Percentiles rank a stretch among this genome's conserved stretches.
These are phyloP conservation scores for Parnassius mnemosyne DNA, from an alignment of 2,888 invertebrate genomes.

Conservation along the genomic window DNA sequence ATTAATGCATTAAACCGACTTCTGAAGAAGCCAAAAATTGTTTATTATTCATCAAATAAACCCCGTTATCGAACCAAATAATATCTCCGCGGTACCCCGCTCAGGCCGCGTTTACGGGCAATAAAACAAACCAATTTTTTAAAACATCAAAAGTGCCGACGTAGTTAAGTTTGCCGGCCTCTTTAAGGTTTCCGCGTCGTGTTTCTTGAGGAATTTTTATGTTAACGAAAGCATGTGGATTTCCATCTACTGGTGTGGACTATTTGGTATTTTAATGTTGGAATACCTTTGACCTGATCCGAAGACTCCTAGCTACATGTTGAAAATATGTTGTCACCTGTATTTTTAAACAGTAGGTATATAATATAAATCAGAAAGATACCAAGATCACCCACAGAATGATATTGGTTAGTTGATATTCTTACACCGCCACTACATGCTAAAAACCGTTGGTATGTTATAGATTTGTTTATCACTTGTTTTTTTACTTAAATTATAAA, in stretches of 20 bases:
- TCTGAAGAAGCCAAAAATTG: conserved; percentile 40
- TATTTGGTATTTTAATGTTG: conserved; percentile 19
- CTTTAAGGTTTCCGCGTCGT: conserved; percentile 34
- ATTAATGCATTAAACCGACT: conserved; percentile 31
- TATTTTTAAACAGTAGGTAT: no score
- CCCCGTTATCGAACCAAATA: conserved; percentile 34
- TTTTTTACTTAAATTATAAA: no score
- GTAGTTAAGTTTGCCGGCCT: conserved; percentile 34
- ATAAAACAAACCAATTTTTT: conserved; percentile 51
- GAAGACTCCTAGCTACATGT: neutral
- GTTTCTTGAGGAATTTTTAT: conserved; percentile 29
- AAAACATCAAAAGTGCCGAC: conserved; percentile 48
- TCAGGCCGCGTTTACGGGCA: conserved; percentile 43
- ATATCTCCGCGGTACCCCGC: conserved; percentile 30
- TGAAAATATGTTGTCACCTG: neutral
- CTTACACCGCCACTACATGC: no score
- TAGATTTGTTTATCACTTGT: no score
- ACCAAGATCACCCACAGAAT: no score
- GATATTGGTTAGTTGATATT: no score
- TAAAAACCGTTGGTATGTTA: no score
- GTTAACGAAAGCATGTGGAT: conserved; percentile 24
- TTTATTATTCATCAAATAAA: conserved; percentile 40
- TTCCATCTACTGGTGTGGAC: conserved; percentile 7
- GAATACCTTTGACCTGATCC: conserved; percentile 10
- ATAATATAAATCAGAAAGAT: no score